Evolutionary conservation across 2,797 vertebrate genomes (phyloP).

Genomic region (Gadopsis marmoratus): DNA sequence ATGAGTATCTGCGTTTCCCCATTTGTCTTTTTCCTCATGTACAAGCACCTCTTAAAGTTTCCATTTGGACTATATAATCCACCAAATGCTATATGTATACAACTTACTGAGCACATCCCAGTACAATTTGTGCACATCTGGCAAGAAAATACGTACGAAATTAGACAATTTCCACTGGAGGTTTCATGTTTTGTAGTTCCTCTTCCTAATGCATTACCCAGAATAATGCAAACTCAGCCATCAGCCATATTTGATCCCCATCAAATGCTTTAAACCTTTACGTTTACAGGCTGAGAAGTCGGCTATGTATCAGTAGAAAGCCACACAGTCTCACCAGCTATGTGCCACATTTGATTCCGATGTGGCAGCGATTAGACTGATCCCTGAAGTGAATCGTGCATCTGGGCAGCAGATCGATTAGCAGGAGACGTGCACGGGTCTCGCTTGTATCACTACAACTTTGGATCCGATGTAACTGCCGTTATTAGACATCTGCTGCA

Average conservation of each 20-base stretch:
- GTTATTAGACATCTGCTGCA: constrained; percentile 83
- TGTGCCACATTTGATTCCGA: constrained; percentile 43
- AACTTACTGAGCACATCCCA: neutral
- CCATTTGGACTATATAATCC: constrained; percentile 24
- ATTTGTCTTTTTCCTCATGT: neutral
- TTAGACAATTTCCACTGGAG: neutral
- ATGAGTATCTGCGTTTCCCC: neutral
- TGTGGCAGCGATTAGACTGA: constrained; percentile 63
- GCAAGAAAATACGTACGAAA: constrained; percentile 23
- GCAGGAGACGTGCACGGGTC: constrained; percentile 40
- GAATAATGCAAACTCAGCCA: constrained; percentile 9
- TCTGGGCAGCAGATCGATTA: constrained; percentile 46
- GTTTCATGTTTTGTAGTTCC: neutral
- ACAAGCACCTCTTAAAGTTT: constrained; percentile 3
- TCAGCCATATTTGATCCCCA: neutral
- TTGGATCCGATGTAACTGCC: constrained; percentile 52
- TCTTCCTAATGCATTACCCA: constrained; percentile 3
- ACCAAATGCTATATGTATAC: neutral
- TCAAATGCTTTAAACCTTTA: constrained; percentile 20
- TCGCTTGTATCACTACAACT: constrained; percentile 49
- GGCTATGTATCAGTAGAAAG: neutral
- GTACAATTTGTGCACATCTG: constrained; percentile 22
- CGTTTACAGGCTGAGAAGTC: constrained; percentile 2
- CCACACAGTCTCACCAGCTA: constrained; percentile 2
- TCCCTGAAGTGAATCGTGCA: constrained; percentile 57